Conservation (phyloP, 2,888 invertebrate species). For the Macrosiphum euphorbiae region DNA sequence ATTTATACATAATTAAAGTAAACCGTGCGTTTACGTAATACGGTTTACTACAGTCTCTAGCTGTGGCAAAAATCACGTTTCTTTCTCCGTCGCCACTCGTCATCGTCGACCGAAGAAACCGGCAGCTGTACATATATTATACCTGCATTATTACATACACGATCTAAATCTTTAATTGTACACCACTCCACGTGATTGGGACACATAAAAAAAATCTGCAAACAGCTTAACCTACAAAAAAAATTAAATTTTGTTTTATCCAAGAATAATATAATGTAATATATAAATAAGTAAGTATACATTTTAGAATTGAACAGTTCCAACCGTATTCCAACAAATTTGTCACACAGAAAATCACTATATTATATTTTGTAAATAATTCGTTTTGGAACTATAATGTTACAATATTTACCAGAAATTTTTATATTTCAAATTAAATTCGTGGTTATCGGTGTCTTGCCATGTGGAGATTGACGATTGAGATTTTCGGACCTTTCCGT, state of each 20-base stretch:
- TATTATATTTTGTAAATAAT: background rate
- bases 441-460: background rate
- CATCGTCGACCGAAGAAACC: background rate
- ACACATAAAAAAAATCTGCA: background rate
- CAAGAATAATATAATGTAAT: background rate
- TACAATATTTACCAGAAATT: background rate
- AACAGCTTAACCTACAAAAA: background rate
- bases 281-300: background rate
- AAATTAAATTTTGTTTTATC: background rate
- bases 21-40: too few species aligned
- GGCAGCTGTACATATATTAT: background rate
- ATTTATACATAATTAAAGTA: too few species aligned
- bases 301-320: background rate
- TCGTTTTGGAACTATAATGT: too few species aligned
- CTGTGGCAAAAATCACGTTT: background rate
- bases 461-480: background rate
- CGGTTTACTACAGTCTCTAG: too few species aligned
- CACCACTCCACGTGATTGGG: background rate
- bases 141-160: background rate
- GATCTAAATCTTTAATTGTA: background rate
- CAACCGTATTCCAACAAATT: background rate
- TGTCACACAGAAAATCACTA: fast-evolving
- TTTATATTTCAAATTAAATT: background rate
- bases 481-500: background rate
- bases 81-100: background rate